phyloP scores from a whole-genome alignment of 2,113 vertebrate genomes.

The Psittacara wagleri region DNA sequence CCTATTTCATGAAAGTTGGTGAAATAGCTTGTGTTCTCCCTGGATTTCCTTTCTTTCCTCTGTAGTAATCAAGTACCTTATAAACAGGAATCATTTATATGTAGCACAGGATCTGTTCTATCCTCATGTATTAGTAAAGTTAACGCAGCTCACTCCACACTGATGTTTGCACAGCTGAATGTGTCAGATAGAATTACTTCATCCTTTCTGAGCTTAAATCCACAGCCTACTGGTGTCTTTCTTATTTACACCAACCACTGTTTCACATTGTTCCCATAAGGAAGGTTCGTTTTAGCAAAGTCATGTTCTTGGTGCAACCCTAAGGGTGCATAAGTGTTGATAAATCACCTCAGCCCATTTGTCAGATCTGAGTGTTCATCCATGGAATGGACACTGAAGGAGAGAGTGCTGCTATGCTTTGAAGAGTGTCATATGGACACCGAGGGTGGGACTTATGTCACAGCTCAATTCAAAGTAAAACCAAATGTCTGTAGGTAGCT shows the following conservation, averaged over 20 bases:
- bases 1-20: slow-evolving; percentile 6
- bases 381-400: not conserved
- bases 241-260: slow-evolving; percentile 54
- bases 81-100: slow-evolving; percentile 29
- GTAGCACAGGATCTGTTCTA: slow-evolving; percentile 50
- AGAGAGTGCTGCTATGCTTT: not conserved
- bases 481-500: not conserved
- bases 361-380: slow-evolving; percentile 49
- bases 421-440: not conserved
- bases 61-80: not conserved
- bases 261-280: slow-evolving; percentile 32
- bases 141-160: slow-evolving; percentile 44
- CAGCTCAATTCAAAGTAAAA: not conserved
- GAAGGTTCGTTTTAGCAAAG: slow-evolving; percentile 50
- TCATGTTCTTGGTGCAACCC: slow-evolving; percentile 22
- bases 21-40: slow-evolving; percentile 17
- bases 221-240: slow-evolving; percentile 17
- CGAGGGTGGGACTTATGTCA: not conserved
- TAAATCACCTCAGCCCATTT: slow-evolving; percentile 36
- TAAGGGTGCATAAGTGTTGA: slow-evolving; percentile 28
- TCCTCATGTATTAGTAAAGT: slow-evolving; percentile 56
- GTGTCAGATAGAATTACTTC: slow-evolving; percentile 51
- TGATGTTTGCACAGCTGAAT: slow-evolving; percentile 74
- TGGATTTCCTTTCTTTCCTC: not conserved
- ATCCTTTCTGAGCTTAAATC: slow-evolving; percentile 68